Base-by-base conservation (phyloP, 1,140 invertebrate species). In the Asbolus verrucosus region DNA sequence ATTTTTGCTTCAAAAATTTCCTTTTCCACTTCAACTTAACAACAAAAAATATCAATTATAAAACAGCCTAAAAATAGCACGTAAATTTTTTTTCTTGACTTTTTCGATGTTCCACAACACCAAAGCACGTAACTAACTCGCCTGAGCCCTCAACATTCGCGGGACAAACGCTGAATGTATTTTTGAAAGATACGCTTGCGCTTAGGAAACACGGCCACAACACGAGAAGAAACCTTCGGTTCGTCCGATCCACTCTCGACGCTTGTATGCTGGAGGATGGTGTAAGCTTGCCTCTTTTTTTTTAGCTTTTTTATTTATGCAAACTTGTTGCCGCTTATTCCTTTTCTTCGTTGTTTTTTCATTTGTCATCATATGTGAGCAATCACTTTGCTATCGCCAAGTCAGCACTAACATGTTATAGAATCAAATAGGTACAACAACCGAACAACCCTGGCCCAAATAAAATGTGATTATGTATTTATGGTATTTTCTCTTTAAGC, bases 121-220 rank as follows among this genome's bases (percentile, higher is more conserved):
- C 5, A 8, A 14, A 62, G 6, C 14, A 62, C 30, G 11, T n/a
- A 41, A 62, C 59, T 21, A 6, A 63, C 61, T 18, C 18, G 36
- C 61, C 11, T 15, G 33, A 63, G 61, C 41, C 61, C 61, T n/a
- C 19, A 63, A 63, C 61, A 63, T 63, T 63, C 33, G 61, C 61
- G 61, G 59, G 61, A 38, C 33, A 27, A 63, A 39, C 39, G 61
- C 61, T 16, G 33, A 63, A 21, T 41, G 61, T 63, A 63, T 63
- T 63, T 63, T 63, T 63, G 41, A 63, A 63, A 38, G 33, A 41
- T 41, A 63, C 61, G 61, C 61, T 39, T 41, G 61, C 61, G 61
- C 61, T n/a, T 41, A 27, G 6, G 21, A 6, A 43, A 5, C 39
- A 43, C 39, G 39, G 11, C 11, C 46, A 54, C 6, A 16, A 27